Base-by-base conservation (phyloP, 1,140 invertebrate species). In the Dendroctonus ponderosae region DNA sequence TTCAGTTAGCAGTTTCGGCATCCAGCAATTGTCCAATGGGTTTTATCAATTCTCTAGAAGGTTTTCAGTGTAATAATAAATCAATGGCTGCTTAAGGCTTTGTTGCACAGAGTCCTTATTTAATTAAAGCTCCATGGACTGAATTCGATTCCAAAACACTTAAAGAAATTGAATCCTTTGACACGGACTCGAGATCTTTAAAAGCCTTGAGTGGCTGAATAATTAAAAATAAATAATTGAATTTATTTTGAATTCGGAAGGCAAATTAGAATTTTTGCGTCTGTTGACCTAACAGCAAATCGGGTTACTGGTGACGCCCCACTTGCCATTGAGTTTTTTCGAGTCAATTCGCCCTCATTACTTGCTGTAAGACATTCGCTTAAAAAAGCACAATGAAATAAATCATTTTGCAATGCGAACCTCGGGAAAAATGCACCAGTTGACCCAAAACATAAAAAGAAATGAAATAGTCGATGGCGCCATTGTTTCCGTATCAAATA, bases 211-310 rank as follows among this genome's bases (percentile, higher is more conserved):
- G 37, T 26, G 50, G 50, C 1, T 12, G 15, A 52, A 52, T 52
- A 52, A 52, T 52, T 52, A 52, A 52, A 52, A 52, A 52, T 26
- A 52, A 52, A 52, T 52, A 52, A 52, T 52, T 52, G 50, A 48
- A 48, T 14, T 48, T 48, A 48, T 52, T 52, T 52, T 52, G 50
- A 12, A 5, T 52, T 52, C 38, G n/a, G 50, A 52, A 26, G 9
- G 46, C 50, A 52, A 52, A 52, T 14, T 52, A 14, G 50, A 52
- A 9, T n/a, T 48, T 48, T 26, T 26, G 26, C 26, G 26, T 26
- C 26, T 26, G 26, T 26, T 26, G 26, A 26, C 26, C 26, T 26
- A 26, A 26, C 26, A 26, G 26, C 26, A 26, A 26, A 2, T 3
- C 26, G 26, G 26, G 26, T 26, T 26, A 26, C 26, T 26, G 26